phyloP scores from a whole-genome alignment of 2,113 vertebrate genomes.

The Zootoca vivipara region DNA sequence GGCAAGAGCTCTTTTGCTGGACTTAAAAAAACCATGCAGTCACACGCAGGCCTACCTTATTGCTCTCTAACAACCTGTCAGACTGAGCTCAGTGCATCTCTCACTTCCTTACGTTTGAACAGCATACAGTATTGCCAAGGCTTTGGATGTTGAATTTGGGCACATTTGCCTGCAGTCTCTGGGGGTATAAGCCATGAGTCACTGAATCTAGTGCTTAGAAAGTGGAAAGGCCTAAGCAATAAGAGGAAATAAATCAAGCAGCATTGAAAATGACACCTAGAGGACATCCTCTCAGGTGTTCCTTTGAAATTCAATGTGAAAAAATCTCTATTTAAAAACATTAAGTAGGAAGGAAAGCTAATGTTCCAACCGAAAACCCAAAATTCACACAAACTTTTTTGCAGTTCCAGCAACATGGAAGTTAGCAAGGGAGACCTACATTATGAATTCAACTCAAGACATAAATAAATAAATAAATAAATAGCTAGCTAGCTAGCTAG shows the following conservation, averaged over 20 bases:
- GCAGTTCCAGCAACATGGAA: not conserved
- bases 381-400: not conserved
- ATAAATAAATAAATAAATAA: no score
- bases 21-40: not conserved
- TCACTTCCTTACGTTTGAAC: slow-evolving; percentile 53
- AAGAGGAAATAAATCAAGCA: slow-evolving; percentile 26
- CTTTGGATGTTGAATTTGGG: slow-evolving; percentile 55
- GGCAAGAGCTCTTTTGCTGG: slow-evolving; percentile 12
- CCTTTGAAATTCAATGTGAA: not conserved
- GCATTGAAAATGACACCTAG: not conserved
- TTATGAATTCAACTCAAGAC: slow-evolving; percentile 24
- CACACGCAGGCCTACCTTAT: not conserved
- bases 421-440: not conserved
- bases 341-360: not conserved
- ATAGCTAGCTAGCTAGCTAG: no score
- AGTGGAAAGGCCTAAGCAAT: not conserved
- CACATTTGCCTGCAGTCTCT: not conserved
- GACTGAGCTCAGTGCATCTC: slow-evolving; percentile 48
- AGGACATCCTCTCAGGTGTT: not conserved
- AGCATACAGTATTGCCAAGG: slow-evolving; percentile 59
- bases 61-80: slow-evolving; percentile 27
- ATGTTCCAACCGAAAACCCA: not conserved
- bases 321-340: not conserved
- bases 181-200: slow-evolving; percentile 10
- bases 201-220: not conserved